Base-by-base conservation (phyloP, 2,888 invertebrate species). In the Xylota segnis region DNA sequence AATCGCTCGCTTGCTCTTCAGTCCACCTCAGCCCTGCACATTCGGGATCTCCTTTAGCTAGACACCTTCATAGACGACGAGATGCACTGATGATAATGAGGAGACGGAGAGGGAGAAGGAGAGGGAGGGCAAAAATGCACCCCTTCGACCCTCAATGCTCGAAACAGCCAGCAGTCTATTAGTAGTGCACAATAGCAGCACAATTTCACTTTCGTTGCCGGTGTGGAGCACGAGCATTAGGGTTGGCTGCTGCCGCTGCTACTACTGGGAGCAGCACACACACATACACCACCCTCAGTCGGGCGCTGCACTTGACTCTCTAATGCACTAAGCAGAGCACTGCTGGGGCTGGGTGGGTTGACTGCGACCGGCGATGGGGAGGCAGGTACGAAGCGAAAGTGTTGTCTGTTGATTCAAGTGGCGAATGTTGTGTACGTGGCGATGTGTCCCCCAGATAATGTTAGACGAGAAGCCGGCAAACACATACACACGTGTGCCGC, bases 131-230 rank as follows among this genome's bases (percentile, higher is more conserved):
- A 37, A 66, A 74, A 59, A 16, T 68, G 72, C 72, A 68, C 47
- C 78, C 45, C 72, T 10, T 14, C 34, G 14, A 32, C 45, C 58
- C 58, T 40, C 12, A 27, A 37, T 40, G 54, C 34, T 45, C 14
- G 76, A n/a, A 14, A 12, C 37, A 61, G 54, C 61, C 54, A 52
- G 37, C 45, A 71, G 83, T 84, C 83, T 84, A 79, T 84, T 75
- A 75, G 84, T 84, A 84, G 81, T 84, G 84, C 84, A 84, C 84
- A 84, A 84, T 84, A 75, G 84, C 75, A 81, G 75, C 81, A 79
- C 71, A 71, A 81, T 84, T 84, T 84, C 84, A 84, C 84, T 84
- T 84, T 84, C 84, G 75, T 84, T 84, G 58, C 68, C 81, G 65
- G 70, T 74, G 66, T 75, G 45, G 63, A 63, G 50, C 74, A 52